phyloP scores from a whole-genome alignment of 2,888 invertebrate genomes.

The Epinotia nisella region DNA sequence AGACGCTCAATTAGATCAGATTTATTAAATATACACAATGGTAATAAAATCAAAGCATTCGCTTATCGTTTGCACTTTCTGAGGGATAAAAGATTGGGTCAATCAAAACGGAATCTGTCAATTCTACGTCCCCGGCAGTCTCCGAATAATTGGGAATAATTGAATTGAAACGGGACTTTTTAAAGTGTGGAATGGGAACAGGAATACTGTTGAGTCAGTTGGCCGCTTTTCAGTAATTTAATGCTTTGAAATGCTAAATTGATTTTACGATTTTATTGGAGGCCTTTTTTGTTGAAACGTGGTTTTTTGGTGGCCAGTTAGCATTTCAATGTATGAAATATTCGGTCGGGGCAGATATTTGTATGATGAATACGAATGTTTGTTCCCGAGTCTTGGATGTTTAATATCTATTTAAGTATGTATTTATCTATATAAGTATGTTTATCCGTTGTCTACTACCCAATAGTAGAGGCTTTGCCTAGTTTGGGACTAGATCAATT shows the following conservation, averaged over 20 bases:
- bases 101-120: slow-evolving; percentile 39
- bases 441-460: too few relatives aligned
- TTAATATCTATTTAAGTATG: too few relatives aligned
- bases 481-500: too few relatives aligned
- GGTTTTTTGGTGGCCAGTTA: background rate
- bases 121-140: slow-evolving; percentile 18
- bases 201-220: slow-evolving; percentile 7
- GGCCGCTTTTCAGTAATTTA: slow-evolving; percentile 12
- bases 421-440: too few relatives aligned
- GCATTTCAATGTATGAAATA: background rate
- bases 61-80: slow-evolving; percentile 32
- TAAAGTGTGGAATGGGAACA: slow-evolving; percentile 21
- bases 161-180: slow-evolving; percentile 23
- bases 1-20: slow-evolving; percentile 40
- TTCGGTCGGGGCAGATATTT: too few relatives aligned
- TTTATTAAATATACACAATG: slow-evolving; percentile 37
- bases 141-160: slow-evolving; percentile 33
- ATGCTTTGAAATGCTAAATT: background rate
- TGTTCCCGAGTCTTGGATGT: too few relatives aligned
- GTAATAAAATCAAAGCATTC: slow-evolving; percentile 33
- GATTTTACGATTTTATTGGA: background rate
- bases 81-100: slow-evolving; percentile 37
- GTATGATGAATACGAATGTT: too few relatives aligned
- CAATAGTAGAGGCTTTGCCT: too few relatives aligned
- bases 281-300: background rate